These are phyloP conservation scores for Zeuzera pyrina DNA, from an alignment of 2,888 invertebrate genomes.

Conservation along the genomic window DNA sequence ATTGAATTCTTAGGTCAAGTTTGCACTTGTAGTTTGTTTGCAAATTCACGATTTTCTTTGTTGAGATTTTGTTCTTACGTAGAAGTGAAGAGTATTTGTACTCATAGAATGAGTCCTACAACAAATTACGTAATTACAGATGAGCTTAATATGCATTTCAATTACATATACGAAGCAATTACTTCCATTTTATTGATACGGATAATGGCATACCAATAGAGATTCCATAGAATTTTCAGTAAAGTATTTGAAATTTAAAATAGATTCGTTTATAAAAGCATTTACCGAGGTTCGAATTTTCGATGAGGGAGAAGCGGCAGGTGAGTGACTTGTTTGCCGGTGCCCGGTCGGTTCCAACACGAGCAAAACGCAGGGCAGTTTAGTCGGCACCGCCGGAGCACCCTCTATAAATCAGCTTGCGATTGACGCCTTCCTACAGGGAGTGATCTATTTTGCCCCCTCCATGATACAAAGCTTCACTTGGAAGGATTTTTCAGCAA, in stretches of 20 bases:
- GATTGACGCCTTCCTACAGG: slow-evolving; percentile 71
- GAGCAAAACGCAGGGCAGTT: slow-evolving; percentile 65
- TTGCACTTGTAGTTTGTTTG: slow-evolving; percentile 52
- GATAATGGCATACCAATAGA: too few relatives aligned
- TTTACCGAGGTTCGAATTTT: slow-evolving; percentile 63
- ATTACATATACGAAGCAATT: too few relatives aligned
- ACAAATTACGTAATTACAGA: too few relatives aligned
- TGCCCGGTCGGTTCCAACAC: slow-evolving; percentile 42
- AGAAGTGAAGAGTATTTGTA: too few relatives aligned
- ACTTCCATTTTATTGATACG: slow-evolving; percentile 64
- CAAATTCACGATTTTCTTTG: slow-evolving; percentile 46
- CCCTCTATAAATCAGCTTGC: slow-evolving; percentile 66
- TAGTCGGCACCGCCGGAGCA: slow-evolving; percentile 52
- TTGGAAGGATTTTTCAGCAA: slow-evolving; percentile 53
- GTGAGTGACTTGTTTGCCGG: slow-evolving; percentile 72
- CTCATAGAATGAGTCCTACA: too few relatives aligned
- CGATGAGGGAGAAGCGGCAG: slow-evolving; percentile 61
- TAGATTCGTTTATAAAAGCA: slow-evolving; percentile 66
- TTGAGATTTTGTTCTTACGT: slow-evolving; percentile 34
- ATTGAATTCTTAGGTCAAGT: slow-evolving; percentile 67
- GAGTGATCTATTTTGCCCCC: slow-evolving; percentile 68
- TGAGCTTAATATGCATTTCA: too few relatives aligned
- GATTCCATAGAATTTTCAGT: too few relatives aligned
- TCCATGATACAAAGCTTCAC: slow-evolving; percentile 56
- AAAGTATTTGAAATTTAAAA: slow-evolving; percentile 66